Evolutionary conservation across 2,797 vertebrate species (phyloP).

Genomic region (Botia kubotai): DNA sequence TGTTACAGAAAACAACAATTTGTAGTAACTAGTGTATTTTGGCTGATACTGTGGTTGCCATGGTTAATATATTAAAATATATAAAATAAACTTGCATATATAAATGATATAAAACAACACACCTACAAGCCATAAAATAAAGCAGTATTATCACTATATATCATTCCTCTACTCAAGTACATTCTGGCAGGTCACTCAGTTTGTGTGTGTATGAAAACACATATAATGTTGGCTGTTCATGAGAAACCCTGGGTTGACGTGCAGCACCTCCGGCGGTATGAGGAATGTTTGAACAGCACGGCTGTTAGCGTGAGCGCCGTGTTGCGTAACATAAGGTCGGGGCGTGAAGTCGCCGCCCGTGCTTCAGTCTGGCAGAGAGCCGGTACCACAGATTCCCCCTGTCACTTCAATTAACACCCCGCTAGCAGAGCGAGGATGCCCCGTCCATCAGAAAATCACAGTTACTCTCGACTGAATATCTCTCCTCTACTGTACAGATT

Average conservation of each 20-base stretch:
- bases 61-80: no score
- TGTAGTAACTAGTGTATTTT: no score
- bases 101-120: no score
- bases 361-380: slow-evolving; percentile 59
- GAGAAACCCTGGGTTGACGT: not conserved
- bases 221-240: not conserved
- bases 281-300: slow-evolving; percentile 3
- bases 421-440: slow-evolving; percentile 60
- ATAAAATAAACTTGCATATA: no score
- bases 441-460: slow-evolving; percentile 58
- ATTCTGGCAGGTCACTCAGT: not conserved
- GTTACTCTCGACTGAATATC: not conserved
- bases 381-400: slow-evolving; percentile 65
- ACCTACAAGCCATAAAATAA: no score
- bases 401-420: slow-evolving; percentile 71
- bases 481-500: not conserved
- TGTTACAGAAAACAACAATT: no score
- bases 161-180: not conserved
- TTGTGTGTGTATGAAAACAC: not conserved
- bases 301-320: slow-evolving; percentile 14
- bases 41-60: no score
- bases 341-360: slow-evolving; percentile 50
- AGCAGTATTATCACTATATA: no score
- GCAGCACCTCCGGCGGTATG: not conserved
- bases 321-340: slow-evolving; percentile 45